Base-by-base conservation (phyloP, 2,888 invertebrate genomes). In the Bhutanitis thaidina region DNA sequence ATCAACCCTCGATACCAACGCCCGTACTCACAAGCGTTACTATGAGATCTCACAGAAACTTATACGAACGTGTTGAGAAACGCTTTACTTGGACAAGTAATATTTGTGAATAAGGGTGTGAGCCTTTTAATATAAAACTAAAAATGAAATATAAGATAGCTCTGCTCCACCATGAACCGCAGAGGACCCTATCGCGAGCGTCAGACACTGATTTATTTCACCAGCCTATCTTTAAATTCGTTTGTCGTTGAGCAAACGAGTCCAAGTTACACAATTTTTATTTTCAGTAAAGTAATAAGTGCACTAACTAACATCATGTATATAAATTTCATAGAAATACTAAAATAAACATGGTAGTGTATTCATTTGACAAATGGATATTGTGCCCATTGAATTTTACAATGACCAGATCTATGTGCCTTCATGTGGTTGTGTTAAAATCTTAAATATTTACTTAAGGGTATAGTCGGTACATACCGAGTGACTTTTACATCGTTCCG, bases 211-310 rank as follows among this genome's bases (percentile, higher is more conserved):
- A 27, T 27, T 4, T 7, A n/a, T 12, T 34, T 34, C 34, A 34
- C 34, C n/a, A 34, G 35, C 13, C 43, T 35, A 1, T 20, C 37
- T 27, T 29, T 10, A n/a, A 37, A 37, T 45, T n/a, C 45, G 37
- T 45, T 45, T 29, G 37, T 12, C 25, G 8, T 13, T n/a, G 45
- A 10, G 45, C 37, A 37, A 45, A 37, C 37, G 29, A 37, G 14
- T 45, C 13, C 43, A 20, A 45, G 37, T 29, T 20, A 5, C n/a
- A n/a, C 10, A n/a, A n/a, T 14, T 29, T 20, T 20, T 5, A 20
- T 13, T 25, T n/a, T 37, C 1, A n/a, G 32, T n/a, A 37, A 37
- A 37, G 10, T 10, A 16, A 16, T 39, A 39, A 5, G 25, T 13
- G 13, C 7, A 25, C 13, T 34, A n/a, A 32, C n/a, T 32, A 34